These are phyloP conservation scores for Eulemur rubriventer DNA, from an alignment of 2,797 vertebrate genomes.

Conservation along the genomic window DNA sequence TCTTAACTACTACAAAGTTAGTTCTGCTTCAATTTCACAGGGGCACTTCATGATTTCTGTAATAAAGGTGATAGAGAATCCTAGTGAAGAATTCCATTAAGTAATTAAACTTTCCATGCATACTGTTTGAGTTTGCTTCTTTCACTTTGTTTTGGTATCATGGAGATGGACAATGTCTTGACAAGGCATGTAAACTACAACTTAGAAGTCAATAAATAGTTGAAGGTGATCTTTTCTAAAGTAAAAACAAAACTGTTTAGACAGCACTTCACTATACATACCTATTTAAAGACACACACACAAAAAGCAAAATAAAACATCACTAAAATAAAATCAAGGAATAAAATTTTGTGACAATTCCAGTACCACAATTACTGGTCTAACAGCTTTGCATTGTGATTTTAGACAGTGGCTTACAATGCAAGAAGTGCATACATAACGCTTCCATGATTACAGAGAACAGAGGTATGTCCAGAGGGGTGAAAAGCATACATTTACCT, in stretches of 20 bases:
- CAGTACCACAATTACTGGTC: neutral
- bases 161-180: neutral
- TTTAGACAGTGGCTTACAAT: constrained; percentile 39
- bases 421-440: constrained; percentile 46
- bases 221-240: neutral
- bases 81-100: neutral
- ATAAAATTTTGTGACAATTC: neutral
- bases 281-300: neutral
- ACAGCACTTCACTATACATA: neutral
- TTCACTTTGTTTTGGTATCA: constrained; percentile 12
- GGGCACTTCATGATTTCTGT: neutral
- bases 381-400: neutral
- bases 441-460: neutral
- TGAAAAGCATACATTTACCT: constrained; percentile 39
- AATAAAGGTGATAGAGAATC: too few relatives aligned
- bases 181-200: neutral
- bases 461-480: constrained; percentile 41
- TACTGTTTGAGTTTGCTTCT: neutral
- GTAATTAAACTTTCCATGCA: neutral
- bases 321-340: neutral
- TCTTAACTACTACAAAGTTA: neutral
- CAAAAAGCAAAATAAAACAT: neutral
- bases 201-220: neutral
- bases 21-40: neutral
- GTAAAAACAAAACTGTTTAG: neutral